Percentiles rank a stretch among this genome's conserved stretches.
These are phyloP conservation scores for Mallotus villosus DNA, from an alignment of 2,797 vertebrate species.

Conservation along the genomic window DNA sequence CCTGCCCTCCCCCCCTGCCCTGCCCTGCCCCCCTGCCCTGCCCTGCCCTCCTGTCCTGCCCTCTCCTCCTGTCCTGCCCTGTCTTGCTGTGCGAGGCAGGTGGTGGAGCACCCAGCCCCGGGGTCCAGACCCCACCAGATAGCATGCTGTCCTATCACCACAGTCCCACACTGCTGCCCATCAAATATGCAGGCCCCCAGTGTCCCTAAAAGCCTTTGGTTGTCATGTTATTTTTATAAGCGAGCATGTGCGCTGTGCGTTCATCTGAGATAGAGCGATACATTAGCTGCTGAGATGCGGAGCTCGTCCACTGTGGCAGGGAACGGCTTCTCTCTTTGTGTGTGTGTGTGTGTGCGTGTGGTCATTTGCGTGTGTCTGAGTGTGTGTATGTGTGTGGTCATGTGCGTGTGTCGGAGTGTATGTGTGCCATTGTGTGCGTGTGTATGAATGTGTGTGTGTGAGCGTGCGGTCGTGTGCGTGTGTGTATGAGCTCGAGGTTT, in stretches of 20 bases:
- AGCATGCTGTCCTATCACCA: neutral
- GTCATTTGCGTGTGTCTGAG: neutral
- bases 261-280: constrained; percentile 10
- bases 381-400: neutral
- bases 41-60: neutral
- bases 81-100: neutral
- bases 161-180: neutral
- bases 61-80: neutral
- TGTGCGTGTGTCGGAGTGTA: neutral
- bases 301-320: neutral
- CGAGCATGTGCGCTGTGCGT: constrained; percentile 6
- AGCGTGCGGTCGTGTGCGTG: neutral
- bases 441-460: neutral
- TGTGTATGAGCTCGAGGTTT: neutral
- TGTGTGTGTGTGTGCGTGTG: constrained; percentile 1
- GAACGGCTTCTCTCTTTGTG: neutral
- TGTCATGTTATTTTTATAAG: constrained; percentile 16
- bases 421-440: neutral
- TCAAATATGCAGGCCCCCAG: constrained; percentile 7
- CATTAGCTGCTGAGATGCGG: constrained; percentile 5
- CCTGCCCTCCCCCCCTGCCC: too few relatives aligned
- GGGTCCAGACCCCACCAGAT: neutral
- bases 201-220: constrained; percentile 13
- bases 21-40: neutral
- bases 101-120: neutral